Base-by-base conservation (phyloP, 1,140 invertebrate genomes). In the Cydia splendana region DNA sequence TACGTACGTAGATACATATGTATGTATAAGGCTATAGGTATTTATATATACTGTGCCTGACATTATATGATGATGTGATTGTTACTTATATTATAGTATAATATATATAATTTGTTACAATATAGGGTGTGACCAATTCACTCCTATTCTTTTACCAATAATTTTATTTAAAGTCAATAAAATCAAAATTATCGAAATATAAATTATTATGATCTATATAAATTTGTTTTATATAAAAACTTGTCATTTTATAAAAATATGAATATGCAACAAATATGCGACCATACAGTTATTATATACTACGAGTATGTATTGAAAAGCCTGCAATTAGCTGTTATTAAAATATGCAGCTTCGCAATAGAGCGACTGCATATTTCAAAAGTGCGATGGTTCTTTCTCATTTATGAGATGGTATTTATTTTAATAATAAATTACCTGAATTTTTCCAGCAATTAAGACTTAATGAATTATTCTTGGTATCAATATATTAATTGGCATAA, bases 1-100 rank as follows among this genome's bases (percentile, higher is more conserved):
- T 62, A 62, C 53, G 53, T 62, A 24, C 53, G 18, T 62, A n/a
- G n/a, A 62, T 53, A 18, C 51, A 53, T 62, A 18, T 62, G 10
- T 62, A 62, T 10, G 20, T 62, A 62, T 62, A 24, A 7, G 20
- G n/a, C 57, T 62, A n/a, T 62, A 62, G 18, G 57, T 62, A 62
- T 62, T 62, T 62, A 24, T 62, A 24, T 24, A 6, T 71, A 38
- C 67, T 38, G 67, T 71, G 67, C 18, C 34, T 71, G 67, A 71
- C 67, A 71, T 12, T 24, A 38, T 71, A 18, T 42, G 34, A 71
- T 9, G n/a, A 38, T 71, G 67, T 71, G 78, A 82, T 80, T 82
- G 81, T 81, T 78, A 74, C 48, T 65, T 77, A 78, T 80, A 75
- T 76, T 76, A 77, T 79, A 79, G 75, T 76, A 81, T 79, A 53